phyloP scores from a whole-genome alignment of 2,888 invertebrate genomes.

The Drosophila fulvimacula region DNA sequence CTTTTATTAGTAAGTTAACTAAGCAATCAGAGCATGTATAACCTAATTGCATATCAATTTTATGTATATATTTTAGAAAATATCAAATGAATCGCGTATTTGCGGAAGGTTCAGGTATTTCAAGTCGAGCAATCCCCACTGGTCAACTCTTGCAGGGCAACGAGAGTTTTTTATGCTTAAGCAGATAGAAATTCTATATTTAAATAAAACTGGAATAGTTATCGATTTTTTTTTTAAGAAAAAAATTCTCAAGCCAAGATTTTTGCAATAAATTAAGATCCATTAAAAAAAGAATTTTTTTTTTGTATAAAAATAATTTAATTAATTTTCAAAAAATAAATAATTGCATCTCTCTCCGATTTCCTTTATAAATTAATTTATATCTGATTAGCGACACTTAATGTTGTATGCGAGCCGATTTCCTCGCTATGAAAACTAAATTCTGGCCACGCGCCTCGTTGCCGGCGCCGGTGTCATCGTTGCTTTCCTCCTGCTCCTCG shows the following conservation, averaged over 20 bases:
- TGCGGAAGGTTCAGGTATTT: no score
- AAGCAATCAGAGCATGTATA: no score
- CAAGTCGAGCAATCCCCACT: no score
- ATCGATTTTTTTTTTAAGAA: no score
- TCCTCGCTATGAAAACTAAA: constrained; percentile 70
- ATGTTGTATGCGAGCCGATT: constrained; percentile 30
- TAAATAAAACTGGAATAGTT: no score
- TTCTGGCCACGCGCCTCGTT: constrained; percentile 62
- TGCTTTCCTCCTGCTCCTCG: constrained; percentile 29
- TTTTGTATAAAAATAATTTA: background rate
- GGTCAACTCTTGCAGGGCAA: no score
- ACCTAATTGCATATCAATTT: no score
- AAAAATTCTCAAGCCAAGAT: background rate
- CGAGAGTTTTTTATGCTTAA: no score
- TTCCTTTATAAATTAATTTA: background rate
- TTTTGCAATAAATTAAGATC: background rate
- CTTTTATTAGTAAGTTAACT: no score
- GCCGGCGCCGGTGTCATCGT: constrained; percentile 29
- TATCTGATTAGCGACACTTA: background rate
- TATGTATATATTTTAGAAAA: no score
- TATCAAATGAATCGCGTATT: no score
- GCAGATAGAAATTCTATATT: no score
- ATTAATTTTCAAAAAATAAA: constrained; percentile 2
- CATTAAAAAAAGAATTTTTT: background rate
- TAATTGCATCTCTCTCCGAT: background rate